Evolutionary conservation across 1,140 invertebrate genomes (phyloP), one percentile per base, ranked within the genome.

Genomic region (Drosophila aff.): DNA sequence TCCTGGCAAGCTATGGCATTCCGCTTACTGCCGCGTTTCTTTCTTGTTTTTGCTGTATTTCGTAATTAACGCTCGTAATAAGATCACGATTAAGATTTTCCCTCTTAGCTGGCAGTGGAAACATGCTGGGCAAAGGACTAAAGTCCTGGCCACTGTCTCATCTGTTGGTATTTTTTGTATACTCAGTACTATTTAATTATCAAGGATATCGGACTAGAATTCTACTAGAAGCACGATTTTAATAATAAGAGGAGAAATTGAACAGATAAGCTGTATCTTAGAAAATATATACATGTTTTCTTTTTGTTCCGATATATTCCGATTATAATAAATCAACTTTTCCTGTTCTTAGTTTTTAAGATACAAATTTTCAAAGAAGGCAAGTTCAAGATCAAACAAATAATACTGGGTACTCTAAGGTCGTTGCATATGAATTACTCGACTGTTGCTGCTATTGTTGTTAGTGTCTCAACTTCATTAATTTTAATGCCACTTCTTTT

Each of bases 11-110:
- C 62, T 40, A 28, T 62, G 50, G 44, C 52, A 55, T 36, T 60
- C 31, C 23, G 43, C 46, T 57, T 44, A 62, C 50, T 23, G 69
- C 28, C 31, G 41, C 28, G 23, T 75, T 52, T 79, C 57, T 40
- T 66, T 57, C 44, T 50, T 71, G 61, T 60, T 68, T 75, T 49
- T 67, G 50, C 65, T 59, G 68, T 71, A 74, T 81, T 84, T 84
- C 67, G 85, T 79, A 90, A 89, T 89, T 89, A 89, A 89, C 81
- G 85, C 81, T 66, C 78, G 74, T 89, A 89, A 89, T 90, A 89
- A 90, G 81, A 89, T 89, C 77, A 89, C 85, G 84, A 87, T 87
- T 90, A 84, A 90, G 81, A 76, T 81, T 90, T 79, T 46, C 23
- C 18, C 31, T 68, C 58, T 58, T 38, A 46, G 26, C 38, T 18